Conservation (phyloP, 2,797 vertebrate genomes). For the Chloroceryle inda region DNA sequence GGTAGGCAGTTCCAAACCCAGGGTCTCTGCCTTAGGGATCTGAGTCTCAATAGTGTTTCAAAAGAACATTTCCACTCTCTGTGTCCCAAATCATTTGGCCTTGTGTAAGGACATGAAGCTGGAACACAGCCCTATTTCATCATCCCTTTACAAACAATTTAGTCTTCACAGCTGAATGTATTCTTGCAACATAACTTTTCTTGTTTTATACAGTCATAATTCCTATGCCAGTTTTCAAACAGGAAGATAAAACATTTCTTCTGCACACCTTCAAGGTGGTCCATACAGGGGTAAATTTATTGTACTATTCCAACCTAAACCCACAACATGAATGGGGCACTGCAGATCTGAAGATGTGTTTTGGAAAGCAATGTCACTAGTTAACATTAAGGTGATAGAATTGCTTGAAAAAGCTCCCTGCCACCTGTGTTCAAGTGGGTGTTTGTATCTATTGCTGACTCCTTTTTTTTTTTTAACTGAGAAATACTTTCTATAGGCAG, state of each 20-base stretch:
- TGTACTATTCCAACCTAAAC: background rate
- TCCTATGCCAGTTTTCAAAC: background rate
- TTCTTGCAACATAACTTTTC: background rate
- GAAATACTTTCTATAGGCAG: background rate
- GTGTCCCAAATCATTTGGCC: background rate
- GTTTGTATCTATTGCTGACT: background rate
- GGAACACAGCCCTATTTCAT: background rate
- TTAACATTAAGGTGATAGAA: background rate
- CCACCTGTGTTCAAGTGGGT: accelerated
- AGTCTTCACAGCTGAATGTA: background rate
- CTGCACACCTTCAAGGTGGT: accelerated
- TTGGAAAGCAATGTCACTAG: background rate
- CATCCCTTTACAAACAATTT: background rate
- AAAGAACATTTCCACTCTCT: background rate
- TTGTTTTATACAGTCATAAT: background rate
- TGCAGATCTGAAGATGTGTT: background rate
- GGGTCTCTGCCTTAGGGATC: background rate
- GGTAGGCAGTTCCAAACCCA: background rate
- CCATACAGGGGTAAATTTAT: background rate
- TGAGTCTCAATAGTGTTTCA: background rate
- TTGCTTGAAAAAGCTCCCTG: background rate
- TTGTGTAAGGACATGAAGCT: background rate
- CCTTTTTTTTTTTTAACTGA: background rate
- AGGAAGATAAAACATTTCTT: background rate
- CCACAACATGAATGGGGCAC: accelerated